These are phyloP conservation scores for Papilio protenor DNA, from an alignment of 2,888 invertebrate species.

Conservation along the genomic window DNA sequence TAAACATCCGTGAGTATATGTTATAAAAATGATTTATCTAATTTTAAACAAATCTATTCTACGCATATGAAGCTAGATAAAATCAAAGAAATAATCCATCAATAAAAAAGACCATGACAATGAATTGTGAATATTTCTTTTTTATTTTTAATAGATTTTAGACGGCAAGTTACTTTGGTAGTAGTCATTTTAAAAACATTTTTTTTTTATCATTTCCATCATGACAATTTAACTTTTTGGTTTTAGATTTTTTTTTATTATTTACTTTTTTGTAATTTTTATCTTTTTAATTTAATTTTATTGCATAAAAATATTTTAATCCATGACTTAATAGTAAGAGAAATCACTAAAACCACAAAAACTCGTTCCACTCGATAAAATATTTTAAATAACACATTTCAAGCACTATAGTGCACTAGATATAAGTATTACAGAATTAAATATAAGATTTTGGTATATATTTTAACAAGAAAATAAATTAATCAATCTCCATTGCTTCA, in stretches of 20 bases:
- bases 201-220: not conserved
- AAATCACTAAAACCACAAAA: not conserved
- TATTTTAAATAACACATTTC: constrained; percentile 1
- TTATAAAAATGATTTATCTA: not conserved
- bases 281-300: not conserved
- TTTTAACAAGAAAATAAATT: not conserved
- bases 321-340: constrained; percentile 7
- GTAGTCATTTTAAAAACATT: not conserved
- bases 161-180: not conserved
- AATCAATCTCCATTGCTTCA: not conserved
- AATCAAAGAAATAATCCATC: constrained; percentile 77
- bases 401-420: constrained; percentile 12
- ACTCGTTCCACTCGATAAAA: not conserved
- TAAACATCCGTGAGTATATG: not conserved
- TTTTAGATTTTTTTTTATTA: not conserved
- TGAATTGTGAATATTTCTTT: constrained; percentile 58
- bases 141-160: not conserved
- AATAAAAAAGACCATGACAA: constrained; percentile 71
- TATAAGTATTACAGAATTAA: not conserved
- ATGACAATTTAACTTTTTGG: not conserved
- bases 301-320: not conserved
- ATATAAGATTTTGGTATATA: not conserved
- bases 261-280: not conserved
- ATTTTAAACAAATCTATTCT: not conserved
- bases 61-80: constrained; percentile 69